phyloP scores from a whole-genome alignment of 2,888 invertebrate species.

The Archips xylosteana region DNA sequence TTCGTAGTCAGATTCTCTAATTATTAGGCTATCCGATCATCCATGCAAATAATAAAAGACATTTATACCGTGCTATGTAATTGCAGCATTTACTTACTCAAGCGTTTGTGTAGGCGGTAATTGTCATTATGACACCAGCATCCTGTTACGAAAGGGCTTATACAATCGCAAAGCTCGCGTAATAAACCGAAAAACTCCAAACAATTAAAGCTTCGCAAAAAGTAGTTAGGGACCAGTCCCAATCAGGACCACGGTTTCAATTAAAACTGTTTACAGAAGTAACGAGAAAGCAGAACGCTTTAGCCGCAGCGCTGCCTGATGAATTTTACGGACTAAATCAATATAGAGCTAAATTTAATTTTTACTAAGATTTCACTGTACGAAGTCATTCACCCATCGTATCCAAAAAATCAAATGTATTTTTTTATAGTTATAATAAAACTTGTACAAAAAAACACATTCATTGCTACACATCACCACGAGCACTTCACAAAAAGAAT shows the following conservation, averaged over 20 bases:
- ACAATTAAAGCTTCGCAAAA: constrained; percentile 57
- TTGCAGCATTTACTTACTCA: constrained; percentile 4
- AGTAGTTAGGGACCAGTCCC: constrained; percentile 47
- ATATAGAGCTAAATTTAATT: background rate
- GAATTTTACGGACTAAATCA: constrained; percentile 24
- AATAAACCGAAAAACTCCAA: constrained; percentile 58
- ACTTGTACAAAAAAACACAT: background rate
- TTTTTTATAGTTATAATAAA: no score
- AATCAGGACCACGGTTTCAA: constrained; percentile 61
- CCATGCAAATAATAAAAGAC: background rate
- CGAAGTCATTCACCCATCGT: background rate
- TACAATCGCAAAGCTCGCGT: constrained; percentile 48
- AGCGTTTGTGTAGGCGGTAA: constrained; percentile 41
- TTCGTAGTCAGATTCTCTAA: no score
- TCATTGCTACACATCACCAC: background rate
- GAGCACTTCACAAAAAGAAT: background rate
- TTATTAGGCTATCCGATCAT: background rate
- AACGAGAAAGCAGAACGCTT: constrained; percentile 61
- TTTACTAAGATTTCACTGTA: constrained; percentile 3
- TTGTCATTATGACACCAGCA: constrained; percentile 46
- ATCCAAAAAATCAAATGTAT: no score
- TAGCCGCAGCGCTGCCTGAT: constrained; percentile 14
- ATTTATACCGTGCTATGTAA: background rate
- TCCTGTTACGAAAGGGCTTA: constrained; percentile 52
- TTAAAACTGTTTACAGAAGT: constrained; percentile 63